Evolutionary conservation across 2,797 vertebrate genomes (phyloP).

Genomic region (Pterois miles): DNA sequence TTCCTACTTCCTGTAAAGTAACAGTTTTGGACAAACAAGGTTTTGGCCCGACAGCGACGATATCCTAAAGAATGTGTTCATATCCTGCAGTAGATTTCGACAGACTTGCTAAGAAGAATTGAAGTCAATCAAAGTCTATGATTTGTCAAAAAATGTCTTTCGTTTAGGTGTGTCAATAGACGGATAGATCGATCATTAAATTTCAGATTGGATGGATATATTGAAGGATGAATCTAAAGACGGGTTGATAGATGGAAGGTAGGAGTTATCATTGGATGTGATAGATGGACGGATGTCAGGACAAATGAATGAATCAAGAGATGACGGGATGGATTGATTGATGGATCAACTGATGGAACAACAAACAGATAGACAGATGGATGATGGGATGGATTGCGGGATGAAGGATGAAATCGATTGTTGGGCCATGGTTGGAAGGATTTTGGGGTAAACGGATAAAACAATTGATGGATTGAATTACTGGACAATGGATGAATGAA

Average conservation of each 20-base stretch:
- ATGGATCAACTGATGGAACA: not conserved
- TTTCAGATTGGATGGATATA: not conserved
- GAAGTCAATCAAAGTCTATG: not conserved
- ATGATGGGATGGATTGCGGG: not conserved
- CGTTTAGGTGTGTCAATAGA: not conserved
- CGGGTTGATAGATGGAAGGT: not conserved
- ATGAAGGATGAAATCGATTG: not conserved
- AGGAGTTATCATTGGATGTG: not conserved
- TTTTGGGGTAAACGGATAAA: not conserved
- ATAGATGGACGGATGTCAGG: not conserved
- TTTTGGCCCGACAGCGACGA: too few relatives aligned
- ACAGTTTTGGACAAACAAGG: too few relatives aligned
- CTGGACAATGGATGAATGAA: not conserved
- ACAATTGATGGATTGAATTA: not conserved
- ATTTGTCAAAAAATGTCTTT: conserved; percentile 14
- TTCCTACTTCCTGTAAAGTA: too few relatives aligned
- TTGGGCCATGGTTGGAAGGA: not conserved
- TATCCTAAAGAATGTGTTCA: not conserved
- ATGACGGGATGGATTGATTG: not conserved
- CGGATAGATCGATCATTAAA: not conserved
- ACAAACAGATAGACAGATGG: not conserved
- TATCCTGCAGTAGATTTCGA: not conserved
- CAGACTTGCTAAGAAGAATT: too few relatives aligned
- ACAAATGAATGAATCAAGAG: not conserved
- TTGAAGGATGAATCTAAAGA: not conserved